phyloP scores from a whole-genome alignment of 2,888 invertebrate species.

The Apantesis nais region DNA sequence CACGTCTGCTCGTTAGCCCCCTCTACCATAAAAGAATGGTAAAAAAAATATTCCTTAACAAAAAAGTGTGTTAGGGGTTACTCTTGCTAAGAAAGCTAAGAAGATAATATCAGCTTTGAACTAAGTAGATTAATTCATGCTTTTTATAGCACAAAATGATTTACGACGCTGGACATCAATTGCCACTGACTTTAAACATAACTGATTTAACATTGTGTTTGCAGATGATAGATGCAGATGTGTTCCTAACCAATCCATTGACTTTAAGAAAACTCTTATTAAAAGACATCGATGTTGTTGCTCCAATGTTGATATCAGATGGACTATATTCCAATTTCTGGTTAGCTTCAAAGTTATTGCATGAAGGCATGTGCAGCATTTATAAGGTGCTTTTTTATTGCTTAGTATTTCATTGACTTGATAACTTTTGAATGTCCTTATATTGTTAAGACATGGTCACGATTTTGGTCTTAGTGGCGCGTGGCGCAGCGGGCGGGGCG shows the following conservation, averaged over 20 bases:
- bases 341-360: slow-evolving; percentile 76
- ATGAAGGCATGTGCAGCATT: slow-evolving; percentile 43
- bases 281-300: slow-evolving; percentile 88
- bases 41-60: too few species aligned
- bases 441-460: background rate
- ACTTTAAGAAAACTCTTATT: slow-evolving; percentile 87
- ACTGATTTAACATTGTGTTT: slow-evolving; percentile 35
- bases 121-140: background rate
- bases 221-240: slow-evolving; percentile 94
- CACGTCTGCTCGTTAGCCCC: too few species aligned
- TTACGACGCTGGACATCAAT: too few species aligned
- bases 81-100: too few species aligned
- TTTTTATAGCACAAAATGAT: background rate
- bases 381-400: slow-evolving; percentile 38
- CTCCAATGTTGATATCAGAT: slow-evolving; percentile 95
- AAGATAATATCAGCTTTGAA: too few species aligned
- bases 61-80: too few species aligned
- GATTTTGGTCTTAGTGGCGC: too few species aligned
- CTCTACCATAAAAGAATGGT: too few species aligned
- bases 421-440: background rate
- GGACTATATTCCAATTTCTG: slow-evolving; percentile 98
- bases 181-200: background rate
- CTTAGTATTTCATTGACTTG: slow-evolving; percentile 20
- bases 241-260: slow-evolving; percentile 89
- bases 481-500: too few species aligned